phyloP scores from a whole-genome alignment of 2,797 vertebrate species.

The Alfaro cultratus region DNA sequence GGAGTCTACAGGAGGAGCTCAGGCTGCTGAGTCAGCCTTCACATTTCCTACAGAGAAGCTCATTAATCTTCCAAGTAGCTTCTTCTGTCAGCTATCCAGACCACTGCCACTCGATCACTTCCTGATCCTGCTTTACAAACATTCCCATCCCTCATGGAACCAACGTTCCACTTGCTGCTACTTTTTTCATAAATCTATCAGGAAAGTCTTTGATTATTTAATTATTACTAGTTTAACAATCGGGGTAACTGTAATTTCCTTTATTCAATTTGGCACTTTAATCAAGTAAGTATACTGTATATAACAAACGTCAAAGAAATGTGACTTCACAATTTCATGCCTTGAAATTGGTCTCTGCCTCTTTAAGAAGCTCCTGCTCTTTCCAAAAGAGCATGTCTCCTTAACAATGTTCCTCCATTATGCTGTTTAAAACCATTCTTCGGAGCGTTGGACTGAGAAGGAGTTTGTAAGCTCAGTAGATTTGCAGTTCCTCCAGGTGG shows the following conservation, averaged over 20 bases:
- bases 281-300: too few relatives aligned
- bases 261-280: neutral
- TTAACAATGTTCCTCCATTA: too few relatives aligned
- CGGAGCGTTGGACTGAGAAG: too few relatives aligned
- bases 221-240: neutral
- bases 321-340: too few relatives aligned
- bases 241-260: neutral
- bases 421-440: too few relatives aligned
- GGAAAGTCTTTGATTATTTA: neutral
- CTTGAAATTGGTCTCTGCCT: too few relatives aligned
- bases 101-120: constrained; percentile 47
- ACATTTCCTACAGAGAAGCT: constrained; percentile 48
- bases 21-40: constrained; percentile 71
- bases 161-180: constrained; percentile 4
- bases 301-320: too few relatives aligned
- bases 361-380: too few relatives aligned
- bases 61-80: constrained; percentile 61
- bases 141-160: constrained; percentile 14
- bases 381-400: neutral
- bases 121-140: constrained; percentile 35
- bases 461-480: too few relatives aligned
- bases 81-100: constrained; percentile 61
- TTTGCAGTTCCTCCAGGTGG: too few relatives aligned
- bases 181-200: neutral
- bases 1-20: constrained; percentile 50